Evolutionary conservation across 2,888 invertebrate species (phyloP), one percentile per base, ranked within the genome.

Genomic region (Epinotia demarniana): DNA sequence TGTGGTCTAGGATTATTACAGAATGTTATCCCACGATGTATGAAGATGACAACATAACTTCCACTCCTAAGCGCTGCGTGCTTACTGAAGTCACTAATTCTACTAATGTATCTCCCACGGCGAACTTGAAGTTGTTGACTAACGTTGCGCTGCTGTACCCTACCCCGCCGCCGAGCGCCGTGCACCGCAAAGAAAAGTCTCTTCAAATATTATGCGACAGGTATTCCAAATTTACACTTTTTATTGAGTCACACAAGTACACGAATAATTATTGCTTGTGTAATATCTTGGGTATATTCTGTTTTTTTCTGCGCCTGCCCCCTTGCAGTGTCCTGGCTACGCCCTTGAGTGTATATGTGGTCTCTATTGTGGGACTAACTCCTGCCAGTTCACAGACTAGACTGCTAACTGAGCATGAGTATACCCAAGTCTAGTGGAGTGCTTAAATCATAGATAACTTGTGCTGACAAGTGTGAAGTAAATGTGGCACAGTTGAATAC

Each of bases 71-170:
- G 88, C 92, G 95, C 79, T 92, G 88, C 84, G 94, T 94, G 76
- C 91, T 95, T 71, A 92, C 94, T 72, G 95, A 95, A 88, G 92
- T 95, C 70, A 95, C 95, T 60, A 95, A 95, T 84, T 90, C 94
- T 16, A 87, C 92, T 46, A 90, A 95, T 81, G 93, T 96, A 19
- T 96, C 96, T 23, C 96, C 96, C 27, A 96, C 95, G 74, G 96
- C 96, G 79, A 96, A 96, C 89, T 92, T 96, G 66, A 95, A 96
- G 89, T 89, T 96, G 80, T 89, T 96, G 78, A 96, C 96, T 9
- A 95, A 95, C 89, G 95, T 96, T 72, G 96, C 96, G 13, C 88
- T 93, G 85, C 94, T 92, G 78, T 94, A 94, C 82, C 94, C 94
- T 80, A 94, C 94, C 83, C 94, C 94, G 79, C 93, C 95, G 67